Conservation (phyloP, 2,888 invertebrate species). For the Phoenoteleia sp. region DNA sequence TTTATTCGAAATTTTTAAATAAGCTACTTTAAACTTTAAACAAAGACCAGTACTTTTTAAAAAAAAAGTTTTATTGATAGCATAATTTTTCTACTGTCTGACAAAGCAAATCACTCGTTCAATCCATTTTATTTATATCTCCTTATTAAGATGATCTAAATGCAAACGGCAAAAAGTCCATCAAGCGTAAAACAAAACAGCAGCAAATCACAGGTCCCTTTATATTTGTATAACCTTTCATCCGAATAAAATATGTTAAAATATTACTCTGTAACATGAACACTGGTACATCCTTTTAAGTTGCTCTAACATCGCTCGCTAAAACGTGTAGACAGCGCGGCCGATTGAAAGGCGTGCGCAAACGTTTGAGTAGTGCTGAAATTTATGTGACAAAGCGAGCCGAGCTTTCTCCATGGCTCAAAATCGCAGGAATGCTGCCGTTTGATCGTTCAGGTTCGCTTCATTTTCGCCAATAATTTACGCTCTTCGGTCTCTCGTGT, state of each 20-base stretch:
- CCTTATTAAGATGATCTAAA: too few relatives aligned
- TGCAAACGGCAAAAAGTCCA: too few relatives aligned
- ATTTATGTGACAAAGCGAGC: constrained; percentile 61
- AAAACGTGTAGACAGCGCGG: constrained; percentile 36
- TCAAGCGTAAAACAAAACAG: too few relatives aligned
- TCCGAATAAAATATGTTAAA: constrained; percentile 51
- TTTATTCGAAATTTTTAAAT: too few relatives aligned
- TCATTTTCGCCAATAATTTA: constrained; percentile 67
- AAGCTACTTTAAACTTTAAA: too few relatives aligned
- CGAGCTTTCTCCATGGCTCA: constrained; percentile 44
- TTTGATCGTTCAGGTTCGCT: constrained; percentile 51
- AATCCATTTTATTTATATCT: too few relatives aligned
- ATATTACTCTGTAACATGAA: constrained; percentile 3
- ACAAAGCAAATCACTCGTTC: too few relatives aligned
- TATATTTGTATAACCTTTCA: constrained; percentile 41
- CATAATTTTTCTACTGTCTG: too few relatives aligned
- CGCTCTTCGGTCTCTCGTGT: constrained; percentile 39
- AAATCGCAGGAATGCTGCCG: constrained; percentile 57
- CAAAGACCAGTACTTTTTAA: too few relatives aligned
- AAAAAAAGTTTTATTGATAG: too few relatives aligned
- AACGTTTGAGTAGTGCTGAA: constrained; percentile 41
- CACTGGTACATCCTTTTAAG: constrained; percentile 30
- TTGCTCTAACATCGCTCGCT: constrained; percentile 5
- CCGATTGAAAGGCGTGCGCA: constrained; percentile 55
- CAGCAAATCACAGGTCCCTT: neutral